These are phyloP conservation scores for Fragum fragum DNA, from an alignment of 2,888 invertebrate genomes.

Conservation along the genomic window DNA sequence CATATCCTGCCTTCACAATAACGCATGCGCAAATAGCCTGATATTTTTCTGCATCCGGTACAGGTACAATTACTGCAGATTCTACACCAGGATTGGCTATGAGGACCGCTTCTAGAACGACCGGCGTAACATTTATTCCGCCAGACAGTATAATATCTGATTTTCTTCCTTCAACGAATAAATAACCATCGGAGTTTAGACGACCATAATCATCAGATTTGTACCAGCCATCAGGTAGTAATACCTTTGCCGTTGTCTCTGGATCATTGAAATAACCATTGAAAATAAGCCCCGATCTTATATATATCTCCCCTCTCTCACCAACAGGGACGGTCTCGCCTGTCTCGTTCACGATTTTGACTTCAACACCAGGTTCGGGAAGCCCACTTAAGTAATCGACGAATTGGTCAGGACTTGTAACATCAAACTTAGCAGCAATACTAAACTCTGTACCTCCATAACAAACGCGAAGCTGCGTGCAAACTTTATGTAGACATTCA, in stretches of 20 bases:
- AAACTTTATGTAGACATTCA: background rate
- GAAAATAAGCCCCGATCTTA: no score
- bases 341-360: background rate
- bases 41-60: constrained; percentile 55
- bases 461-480: background rate
- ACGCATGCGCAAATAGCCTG: constrained; percentile 70
- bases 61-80: constrained; percentile 49
- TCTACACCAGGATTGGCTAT: constrained; percentile 32
- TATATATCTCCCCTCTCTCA: background rate
- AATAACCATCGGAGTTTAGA: no score
- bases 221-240: no score
- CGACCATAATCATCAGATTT: no score
- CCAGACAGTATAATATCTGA: background rate
- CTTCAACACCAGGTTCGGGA: background rate
- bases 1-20: constrained; percentile 34
- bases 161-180: no score
- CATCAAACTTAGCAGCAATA: background rate
- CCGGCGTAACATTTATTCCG: no score
- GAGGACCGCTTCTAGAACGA: background rate
- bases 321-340: constrained; percentile 4
- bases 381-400: background rate
- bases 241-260: no score
- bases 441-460: background rate
- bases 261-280: no score
- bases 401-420: background rate